Conservation (phyloP, 1,140 invertebrate species). For the Nylanderia fulva region DNA sequence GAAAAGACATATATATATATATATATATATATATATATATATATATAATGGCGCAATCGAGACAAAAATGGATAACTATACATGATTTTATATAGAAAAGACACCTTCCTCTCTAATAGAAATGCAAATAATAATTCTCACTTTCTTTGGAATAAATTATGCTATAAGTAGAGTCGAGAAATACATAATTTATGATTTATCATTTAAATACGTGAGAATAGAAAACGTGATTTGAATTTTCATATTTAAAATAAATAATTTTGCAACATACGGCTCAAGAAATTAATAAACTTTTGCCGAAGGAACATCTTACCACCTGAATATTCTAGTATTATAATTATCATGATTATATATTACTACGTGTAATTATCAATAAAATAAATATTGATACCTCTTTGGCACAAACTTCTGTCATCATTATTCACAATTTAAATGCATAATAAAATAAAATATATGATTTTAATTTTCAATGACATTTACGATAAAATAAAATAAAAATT, state of each 20-base stretch:
- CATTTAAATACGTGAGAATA: no score
- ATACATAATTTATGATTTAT: no score
- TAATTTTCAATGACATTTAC: no score
- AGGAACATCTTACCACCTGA: not conserved
- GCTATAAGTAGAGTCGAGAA: no score
- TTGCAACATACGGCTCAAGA: not conserved
- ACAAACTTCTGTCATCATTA: no score
- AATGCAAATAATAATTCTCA: not conserved
- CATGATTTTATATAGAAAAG: no score
- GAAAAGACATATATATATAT: no score
- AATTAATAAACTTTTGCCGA: not conserved
- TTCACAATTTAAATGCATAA: no score
- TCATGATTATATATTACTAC: not conserved
- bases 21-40: no score
- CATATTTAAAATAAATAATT: not conserved
- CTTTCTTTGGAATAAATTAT: not conserved
- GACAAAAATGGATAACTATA: no score
- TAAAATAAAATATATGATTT: no score
- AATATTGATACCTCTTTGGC: not conserved
- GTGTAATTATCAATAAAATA: not conserved
- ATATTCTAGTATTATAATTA: not conserved
- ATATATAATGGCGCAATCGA: not conserved
- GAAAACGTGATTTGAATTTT: not conserved
- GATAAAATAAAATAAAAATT: no score
- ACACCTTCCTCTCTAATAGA: not conserved